Evolutionary conservation across 64 coral and sea anemone genomes (phyloP), one percentile per base, ranked within the genome.

Genomic region (Stichodactyla mertensii): DNA sequence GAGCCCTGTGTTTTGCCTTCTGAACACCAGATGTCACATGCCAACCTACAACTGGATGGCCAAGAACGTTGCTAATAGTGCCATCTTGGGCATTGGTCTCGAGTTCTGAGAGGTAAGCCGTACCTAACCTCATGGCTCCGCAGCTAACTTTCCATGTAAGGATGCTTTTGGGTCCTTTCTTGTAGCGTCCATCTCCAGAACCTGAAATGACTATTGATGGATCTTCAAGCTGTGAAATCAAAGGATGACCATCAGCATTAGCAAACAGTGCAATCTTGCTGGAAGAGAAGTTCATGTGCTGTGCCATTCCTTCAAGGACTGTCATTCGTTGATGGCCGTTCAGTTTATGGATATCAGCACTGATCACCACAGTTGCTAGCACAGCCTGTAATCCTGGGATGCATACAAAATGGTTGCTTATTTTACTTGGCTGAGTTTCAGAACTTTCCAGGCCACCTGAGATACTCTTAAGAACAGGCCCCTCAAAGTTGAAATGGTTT

Each of bases 21-120:
- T 97, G 95, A n/a, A 93, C 77, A 51, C 95, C 95, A 67, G 92
- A 93, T 23, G 88, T 93, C 7, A 97, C 81, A 89, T 97, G 92
- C 95, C 95, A 97, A n/a, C 95, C 95, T 55, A 93, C 85, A 15
- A 97, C 86, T 52, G 95, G 88, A 23, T 93, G 28, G 1, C 92
- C 92, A 57, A 97, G 52, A 18, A 61, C 52, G 1, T 85, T 27
- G 55, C 88, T 88, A 6, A 93, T 88, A 19, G 88, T 93, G 16
- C 92, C 92, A 91, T 97, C 95, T 61, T 97, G 84, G 7, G 91
- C 84, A 55, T 28, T 77, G 55, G 88, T 71, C 52, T 88, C 89
- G 55, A 97, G 91, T 52, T 87, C 86, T 15, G 77, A 84, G 11
- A 97, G 36, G 10, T 82, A 61, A 15, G 78, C 67, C 45, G 88